Percentiles rank a stretch among this genome's conserved stretches.
Evolutionary conservation across 2,888 invertebrate species (phyloP).

Genomic region (Eutolmus rufibarbis): DNA sequence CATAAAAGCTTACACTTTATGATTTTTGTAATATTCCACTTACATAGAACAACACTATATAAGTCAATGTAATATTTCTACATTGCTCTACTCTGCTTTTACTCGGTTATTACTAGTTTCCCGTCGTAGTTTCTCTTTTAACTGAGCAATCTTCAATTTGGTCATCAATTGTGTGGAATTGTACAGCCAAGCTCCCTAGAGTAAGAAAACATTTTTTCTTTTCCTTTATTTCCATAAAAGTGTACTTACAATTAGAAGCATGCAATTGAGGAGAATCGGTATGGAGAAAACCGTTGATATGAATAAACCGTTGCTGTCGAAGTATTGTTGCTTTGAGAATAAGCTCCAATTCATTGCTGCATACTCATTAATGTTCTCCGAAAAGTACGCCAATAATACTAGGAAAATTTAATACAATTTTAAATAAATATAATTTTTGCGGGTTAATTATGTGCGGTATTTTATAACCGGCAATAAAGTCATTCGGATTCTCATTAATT

Average conservation of each 20-base stretch:
- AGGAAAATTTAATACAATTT: slow-evolving; percentile 23
- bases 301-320: slow-evolving; percentile 91
- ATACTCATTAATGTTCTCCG: slow-evolving; percentile 88
- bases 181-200: slow-evolving; percentile 86
- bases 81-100: not conserved
- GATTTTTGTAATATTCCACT: not conserved
- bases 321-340: slow-evolving; percentile 91
- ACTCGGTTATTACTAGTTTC: slow-evolving; percentile 57
- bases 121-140: slow-evolving; percentile 73
- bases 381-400: slow-evolving; percentile 88
- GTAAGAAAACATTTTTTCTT: not conserved
- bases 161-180: slow-evolving; percentile 89
- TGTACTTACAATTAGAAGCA: slow-evolving; percentile 89
- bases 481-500: no score
- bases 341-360: slow-evolving; percentile 87
- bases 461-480: no score
- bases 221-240: not conserved
- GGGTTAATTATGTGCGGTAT: no score
- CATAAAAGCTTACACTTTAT: not conserved
- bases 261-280: slow-evolving; percentile 89
- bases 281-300: slow-evolving; percentile 94
- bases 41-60: not conserved
- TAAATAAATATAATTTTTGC: not conserved
- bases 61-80: not conserved
- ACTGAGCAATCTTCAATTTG: slow-evolving; percentile 81